Base-by-base conservation (phyloP, 2,888 invertebrate species). In the Elgonia sp. region DNA sequence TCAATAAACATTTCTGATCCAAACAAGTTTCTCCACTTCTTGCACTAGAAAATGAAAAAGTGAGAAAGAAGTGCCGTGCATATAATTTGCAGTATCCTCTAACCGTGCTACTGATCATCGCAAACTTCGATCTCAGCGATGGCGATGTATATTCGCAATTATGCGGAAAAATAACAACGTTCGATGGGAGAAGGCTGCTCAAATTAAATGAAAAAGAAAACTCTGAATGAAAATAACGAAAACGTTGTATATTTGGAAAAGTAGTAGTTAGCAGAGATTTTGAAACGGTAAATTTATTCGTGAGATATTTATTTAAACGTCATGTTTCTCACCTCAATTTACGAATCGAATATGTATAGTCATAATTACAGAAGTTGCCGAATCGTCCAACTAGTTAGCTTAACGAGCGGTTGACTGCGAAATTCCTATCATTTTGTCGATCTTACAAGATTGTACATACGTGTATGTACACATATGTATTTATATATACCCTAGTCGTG, bases 361-460 rank as follows among this genome's bases (percentile, higher is more conserved):
- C 70, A 87, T 90, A 91, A 92, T 92, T 92, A 92, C 90, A 90
- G 89, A 91, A 92, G 91, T 91, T 91, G 90, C 91, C 90, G 89
- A 89, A 86, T 88, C 89, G 87, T 86, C 88, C 84, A 89, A 89
- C 89, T 89, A 79, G 91, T 92, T 91, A 90, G 87, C 90, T 92
- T 92, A 93, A 93, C 91, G 92, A 92, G 93, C 91, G 91, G 91
- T 90, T 91, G 91, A 92, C 91, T 91, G 89, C 90, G 91, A 92
- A 93, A 93, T 93, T 90, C 91, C 89, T 91, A 92, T 91, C 92
- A 79, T 89, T 89, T 87, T 89, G 86, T 84, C 84, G 84, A 86
- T 88, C 70, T 85, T 85, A 77, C 72, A 70, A 62, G 84, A 86
- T 79, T 37, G 62, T 70, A 65, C 86, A 85, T 60, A 55, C 62